These are phyloP conservation scores for Denticeps clupeoides DNA, from an alignment of 2,797 vertebrate species.

Conservation along the genomic window DNA sequence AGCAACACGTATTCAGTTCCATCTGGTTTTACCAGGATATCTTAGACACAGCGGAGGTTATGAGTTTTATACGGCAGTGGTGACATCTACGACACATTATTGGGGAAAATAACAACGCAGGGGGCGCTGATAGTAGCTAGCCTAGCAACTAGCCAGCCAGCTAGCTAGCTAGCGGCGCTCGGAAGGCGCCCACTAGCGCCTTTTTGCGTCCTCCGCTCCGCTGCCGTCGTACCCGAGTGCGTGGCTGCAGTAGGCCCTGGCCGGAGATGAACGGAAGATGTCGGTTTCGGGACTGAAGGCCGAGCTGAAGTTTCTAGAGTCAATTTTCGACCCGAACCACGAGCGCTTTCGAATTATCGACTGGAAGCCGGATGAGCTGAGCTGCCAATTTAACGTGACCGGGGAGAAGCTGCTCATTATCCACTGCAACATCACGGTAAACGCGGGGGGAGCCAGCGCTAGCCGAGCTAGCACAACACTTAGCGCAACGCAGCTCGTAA, in stretches of 20 bases:
- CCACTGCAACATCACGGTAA: constrained; percentile 95
- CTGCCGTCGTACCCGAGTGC: constrained; percentile 19
- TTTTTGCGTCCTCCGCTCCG: constrained; percentile 18
- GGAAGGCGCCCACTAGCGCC: constrained; percentile 18
- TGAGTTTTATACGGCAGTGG: neutral
- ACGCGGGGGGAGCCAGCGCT: constrained; percentile 38
- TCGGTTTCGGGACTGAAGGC: constrained; percentile 97
- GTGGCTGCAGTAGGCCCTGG: constrained; percentile 42
- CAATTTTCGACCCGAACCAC: constrained; percentile 93
- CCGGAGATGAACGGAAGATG: constrained; percentile 94
- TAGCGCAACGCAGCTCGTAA: neutral
- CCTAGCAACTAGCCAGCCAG: constrained; percentile 34
- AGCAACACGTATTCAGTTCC: neutral
- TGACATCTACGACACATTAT: constrained; percentile 59
- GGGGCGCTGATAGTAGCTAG: constrained; percentile 30
- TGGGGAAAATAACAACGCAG: constrained; percentile 52
- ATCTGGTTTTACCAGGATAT: neutral
- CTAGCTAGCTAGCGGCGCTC: constrained; percentile 28
- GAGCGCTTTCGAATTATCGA: constrained; percentile 91
- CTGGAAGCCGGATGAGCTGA: constrained; percentile 92
- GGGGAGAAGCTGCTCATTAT: constrained; percentile 80
- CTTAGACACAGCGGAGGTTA: neutral
- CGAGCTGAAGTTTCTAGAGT: constrained; percentile 96
- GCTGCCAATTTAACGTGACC: constrained; percentile 84
- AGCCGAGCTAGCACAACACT: no score